Base-by-base conservation (phyloP, 1,140 invertebrate genomes). In the Drusus annulatus region DNA sequence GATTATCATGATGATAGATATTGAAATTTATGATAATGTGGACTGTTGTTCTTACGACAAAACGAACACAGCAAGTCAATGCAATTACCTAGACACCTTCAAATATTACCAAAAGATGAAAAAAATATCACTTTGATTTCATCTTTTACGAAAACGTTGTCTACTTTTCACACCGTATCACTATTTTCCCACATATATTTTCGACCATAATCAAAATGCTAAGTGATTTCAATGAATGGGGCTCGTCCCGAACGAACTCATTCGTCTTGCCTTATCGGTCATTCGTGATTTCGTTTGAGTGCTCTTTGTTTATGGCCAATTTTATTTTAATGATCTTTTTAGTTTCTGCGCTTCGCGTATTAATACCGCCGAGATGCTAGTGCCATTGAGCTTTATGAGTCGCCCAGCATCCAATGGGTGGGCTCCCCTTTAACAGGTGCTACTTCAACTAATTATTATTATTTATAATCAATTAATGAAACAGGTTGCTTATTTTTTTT, bases 211-310 rank as follows among this genome's bases (percentile, higher is more conserved):
- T 65, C 62, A 65, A 28, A 65, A 65, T 31, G 62, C 62, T 65
- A 65, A 65, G 62, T 65, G 62, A 65, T 31, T 31, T 65, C 62
- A 65, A 65, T 65, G 62, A 65, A 65, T 28, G 62, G 62, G 28
- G 1, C 28, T 65, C 62, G 62, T 25, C 25, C 68, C 51, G 58
- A 74, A 74, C 17, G 17, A 71, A 52, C 68, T 71, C 68, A 31
- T 74, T 74, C 71, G 28, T 56, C 71, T 74, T 58, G 17, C 51
- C 23, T 74, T 71, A 74, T 74, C 71, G 71, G 54, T 50, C 71
- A 74, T 58, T 74, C 71, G 71, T 74, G 71, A 74, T 19, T 10
- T 25, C 54, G 6, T 56, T 51, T 74, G 52, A 74, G 71, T 74
- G 71, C 71, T 31, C 52, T 31, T 74, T 56, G 8, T 65, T 65